Percentiles rank a stretch among this genome's conserved stretches.
Evolutionary conservation across 2,797 vertebrate genomes (phyloP).

Genomic region (Odontamblyopus lacepedii): DNA sequence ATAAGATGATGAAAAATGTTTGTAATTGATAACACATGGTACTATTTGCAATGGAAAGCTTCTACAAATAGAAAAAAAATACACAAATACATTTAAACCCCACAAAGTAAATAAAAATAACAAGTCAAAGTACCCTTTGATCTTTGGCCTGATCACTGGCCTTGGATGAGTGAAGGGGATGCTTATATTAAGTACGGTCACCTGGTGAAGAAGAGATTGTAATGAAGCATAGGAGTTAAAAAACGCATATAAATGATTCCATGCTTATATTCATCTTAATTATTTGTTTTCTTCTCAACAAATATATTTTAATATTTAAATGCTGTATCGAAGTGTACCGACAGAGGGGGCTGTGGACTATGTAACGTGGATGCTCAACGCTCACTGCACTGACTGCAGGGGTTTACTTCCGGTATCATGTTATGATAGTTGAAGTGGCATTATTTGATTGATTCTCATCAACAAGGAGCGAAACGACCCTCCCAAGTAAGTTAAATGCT

Average conservation of each 20-base stretch:
- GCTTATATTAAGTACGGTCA: constrained; percentile 22
- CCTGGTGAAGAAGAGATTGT: not conserved
- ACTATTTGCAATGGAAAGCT: constrained; percentile 2
- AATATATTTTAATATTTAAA: not conserved
- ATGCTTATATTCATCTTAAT: not conserved
- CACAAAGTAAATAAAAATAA: not conserved
- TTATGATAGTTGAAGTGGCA: not conserved
- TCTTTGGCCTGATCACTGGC: not conserved
- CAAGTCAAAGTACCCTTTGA: constrained; percentile 8
- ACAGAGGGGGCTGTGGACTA: constrained; percentile 37
- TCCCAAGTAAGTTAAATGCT: constrained; percentile 17
- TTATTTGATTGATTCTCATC: not conserved
- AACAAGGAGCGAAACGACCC: not conserved
- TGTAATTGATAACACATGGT: not conserved
- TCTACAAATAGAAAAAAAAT: not conserved
- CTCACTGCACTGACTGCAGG: not conserved
- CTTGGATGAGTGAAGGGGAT: not conserved
- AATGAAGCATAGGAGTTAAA: not conserved
- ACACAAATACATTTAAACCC: not conserved
- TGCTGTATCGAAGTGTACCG: not conserved
- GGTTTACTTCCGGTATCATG: constrained; percentile 49
- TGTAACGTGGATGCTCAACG: no score
- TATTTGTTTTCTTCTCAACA: no score
- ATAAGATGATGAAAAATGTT: not conserved
- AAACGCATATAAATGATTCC: not conserved